These are phyloP conservation scores for Bombus pascuorum DNA, from an alignment of 1,140 invertebrate genomes.

Conservation along the genomic window DNA sequence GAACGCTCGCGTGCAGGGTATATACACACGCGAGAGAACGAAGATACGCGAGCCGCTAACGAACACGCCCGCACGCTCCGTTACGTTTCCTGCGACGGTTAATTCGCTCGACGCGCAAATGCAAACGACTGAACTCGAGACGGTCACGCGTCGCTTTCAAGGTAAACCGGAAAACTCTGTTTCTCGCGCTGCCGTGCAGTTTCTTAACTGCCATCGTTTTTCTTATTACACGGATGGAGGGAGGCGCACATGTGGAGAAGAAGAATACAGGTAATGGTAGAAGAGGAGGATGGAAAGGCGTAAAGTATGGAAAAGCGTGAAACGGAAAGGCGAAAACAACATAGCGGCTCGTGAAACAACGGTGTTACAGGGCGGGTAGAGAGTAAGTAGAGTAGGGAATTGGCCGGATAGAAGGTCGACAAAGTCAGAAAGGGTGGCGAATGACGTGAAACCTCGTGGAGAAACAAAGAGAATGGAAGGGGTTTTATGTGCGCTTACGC, in stretches of 20 bases:
- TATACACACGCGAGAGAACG: not conserved
- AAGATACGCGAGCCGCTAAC: not conserved
- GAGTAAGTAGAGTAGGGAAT: not conserved
- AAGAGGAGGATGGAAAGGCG: not conserved
- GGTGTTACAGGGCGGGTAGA: not conserved
- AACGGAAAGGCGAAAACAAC: not conserved
- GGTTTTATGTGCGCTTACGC: not conserved
- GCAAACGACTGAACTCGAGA: slow-evolving; percentile 19
- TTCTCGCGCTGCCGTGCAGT: not conserved
- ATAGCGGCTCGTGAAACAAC: not conserved
- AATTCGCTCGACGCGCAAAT: slow-evolving; percentile 31
- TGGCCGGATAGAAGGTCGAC: not conserved
- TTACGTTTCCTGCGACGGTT: slow-evolving; percentile 26
- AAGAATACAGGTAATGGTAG: too few species aligned
- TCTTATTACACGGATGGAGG: not conserved
- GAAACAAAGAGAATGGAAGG: not conserved
- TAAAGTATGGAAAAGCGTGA: not conserved
- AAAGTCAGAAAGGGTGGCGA: not conserved
- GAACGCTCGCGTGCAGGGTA: not conserved
- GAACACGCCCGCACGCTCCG: not conserved
- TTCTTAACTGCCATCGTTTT: not conserved
- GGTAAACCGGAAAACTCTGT: slow-evolving; percentile 38
- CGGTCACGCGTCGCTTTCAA: slow-evolving; percentile 38
- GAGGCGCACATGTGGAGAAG: too few species aligned
- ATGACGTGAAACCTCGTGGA: not conserved